Evolutionary conservation across 2,797 vertebrate species (phyloP).

Genomic region (Uromys caudimaculatus): DNA sequence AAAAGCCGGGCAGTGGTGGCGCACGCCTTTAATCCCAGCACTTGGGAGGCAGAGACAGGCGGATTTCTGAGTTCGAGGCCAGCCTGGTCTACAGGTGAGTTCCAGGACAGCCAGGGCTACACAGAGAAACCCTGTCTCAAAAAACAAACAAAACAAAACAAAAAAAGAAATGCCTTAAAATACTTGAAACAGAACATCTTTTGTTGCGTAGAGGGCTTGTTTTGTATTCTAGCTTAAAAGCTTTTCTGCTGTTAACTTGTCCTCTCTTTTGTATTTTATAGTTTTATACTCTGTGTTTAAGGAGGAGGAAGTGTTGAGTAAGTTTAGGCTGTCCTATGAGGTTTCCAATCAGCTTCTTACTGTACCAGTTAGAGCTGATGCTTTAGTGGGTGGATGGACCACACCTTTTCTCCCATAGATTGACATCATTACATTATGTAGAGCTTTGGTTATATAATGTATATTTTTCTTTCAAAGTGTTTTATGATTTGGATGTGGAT

Average conservation of each 20-base stretch:
- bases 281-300: not conserved
- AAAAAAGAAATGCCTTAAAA: constrained; percentile 42
- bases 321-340: not conserved
- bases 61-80: too few relatives aligned
- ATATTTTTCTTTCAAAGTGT: constrained; percentile 50
- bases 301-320: constrained; percentile 23
- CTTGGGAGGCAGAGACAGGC: too few relatives aligned
- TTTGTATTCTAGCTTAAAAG: constrained; percentile 4
- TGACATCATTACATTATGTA: not conserved
- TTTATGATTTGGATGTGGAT: not conserved
- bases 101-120: too few relatives aligned
- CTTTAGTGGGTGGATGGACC: not conserved
- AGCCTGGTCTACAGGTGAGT: too few relatives aligned
- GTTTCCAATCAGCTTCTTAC: not conserved
- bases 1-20: too few relatives aligned
- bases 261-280: constrained; percentile 17
- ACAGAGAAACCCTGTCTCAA: too few relatives aligned
- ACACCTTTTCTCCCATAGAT: not conserved
- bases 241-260: not conserved
- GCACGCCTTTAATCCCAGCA: too few relatives aligned
- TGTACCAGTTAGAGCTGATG: not conserved
- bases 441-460: constrained; percentile 39
- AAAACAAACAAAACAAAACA: too few relatives aligned
- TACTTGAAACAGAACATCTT: not conserved
- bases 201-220: constrained; percentile 12